Evolutionary conservation across 2,113 vertebrate genomes (phyloP), one percentile per base, ranked within the genome.

Genomic region (Hemicordylus capensis): DNA sequence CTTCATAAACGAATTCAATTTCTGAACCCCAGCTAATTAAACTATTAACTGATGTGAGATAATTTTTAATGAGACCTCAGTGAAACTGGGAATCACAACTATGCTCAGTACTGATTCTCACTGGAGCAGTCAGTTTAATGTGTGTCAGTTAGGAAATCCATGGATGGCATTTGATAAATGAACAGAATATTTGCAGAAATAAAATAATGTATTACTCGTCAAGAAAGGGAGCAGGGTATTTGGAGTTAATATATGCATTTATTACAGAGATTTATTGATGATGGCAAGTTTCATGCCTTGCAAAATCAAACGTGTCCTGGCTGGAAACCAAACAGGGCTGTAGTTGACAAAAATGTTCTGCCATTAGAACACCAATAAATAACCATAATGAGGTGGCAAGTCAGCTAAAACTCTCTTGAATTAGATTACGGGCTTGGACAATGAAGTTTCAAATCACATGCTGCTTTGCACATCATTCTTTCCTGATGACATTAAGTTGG

Each of bases 41-140:
- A 83, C 51, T 73, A 46, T 72, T 46, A 83, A 73, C 54, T 82
- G 54, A 82, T 82, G 69, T 73, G 67, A 44, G 28, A 59, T 73
- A 20, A 61, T 61, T 83, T 73, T 59, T 73, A 73, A 82, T 59
- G 37, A 74, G 51, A 83, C 34, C 22, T 14, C 4, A 46, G 22
- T 34, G 17, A 73, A 59, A n/a, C 19, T 58, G 79, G 63, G 46
- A 28, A 81, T 54, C 64, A 81, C 34, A 72, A n/a, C 54, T 59
- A 31, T 26, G n/a, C 37, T 59, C 37, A 19, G 15, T n/a, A 44
- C 19, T 54, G 51, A 54, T 54, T 54, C 59, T 66, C 77, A 48
- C 42, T 34, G 77, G 31, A 22, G 39, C 42, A 48, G 42, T 66
- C 42, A 4, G n/a, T 20, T 80, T 22, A 66, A 34, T 48, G 31